Conservation (phyloP, 2,113 vertebrate genomes). For the Raphicerus campestris region DNA sequence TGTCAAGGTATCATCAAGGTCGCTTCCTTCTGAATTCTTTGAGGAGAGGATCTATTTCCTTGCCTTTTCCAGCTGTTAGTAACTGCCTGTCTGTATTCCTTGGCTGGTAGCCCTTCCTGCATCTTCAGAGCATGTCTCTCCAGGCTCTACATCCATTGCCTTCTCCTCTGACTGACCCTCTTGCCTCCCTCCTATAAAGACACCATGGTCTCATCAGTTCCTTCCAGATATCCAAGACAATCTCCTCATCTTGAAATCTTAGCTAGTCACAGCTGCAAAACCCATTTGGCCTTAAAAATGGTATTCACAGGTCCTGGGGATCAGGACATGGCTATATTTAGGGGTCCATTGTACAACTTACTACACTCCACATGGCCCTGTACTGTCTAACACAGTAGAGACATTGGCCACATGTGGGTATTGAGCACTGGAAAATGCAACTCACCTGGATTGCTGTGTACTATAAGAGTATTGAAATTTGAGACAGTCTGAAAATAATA, state of each 20-base stretch:
- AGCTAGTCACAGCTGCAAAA: not conserved
- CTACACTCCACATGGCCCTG: not conserved
- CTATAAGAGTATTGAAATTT: not conserved
- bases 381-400: fast-evolving
- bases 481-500: not conserved
- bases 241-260: not conserved
- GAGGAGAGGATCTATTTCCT: not conserved
- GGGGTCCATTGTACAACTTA: not conserved
- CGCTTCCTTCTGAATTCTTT: not conserved
- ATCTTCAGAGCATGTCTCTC: not conserved
- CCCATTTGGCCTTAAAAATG: not conserved
- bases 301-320: not conserved
- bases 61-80: not conserved
- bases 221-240: not conserved
- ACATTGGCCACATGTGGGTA: not conserved
- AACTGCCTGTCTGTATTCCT: not conserved
- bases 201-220: not conserved
- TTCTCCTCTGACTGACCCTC: not conserved
- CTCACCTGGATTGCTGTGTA: not conserved
- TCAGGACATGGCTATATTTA: not conserved
- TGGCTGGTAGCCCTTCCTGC: not conserved
- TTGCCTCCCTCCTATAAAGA: not conserved
- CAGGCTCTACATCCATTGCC: not conserved
- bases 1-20: not conserved
- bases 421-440: not conserved